These are phyloP conservation scores for Parnassius glacialis DNA, from an alignment of 2,888 invertebrate species.

Conservation along the genomic window DNA sequence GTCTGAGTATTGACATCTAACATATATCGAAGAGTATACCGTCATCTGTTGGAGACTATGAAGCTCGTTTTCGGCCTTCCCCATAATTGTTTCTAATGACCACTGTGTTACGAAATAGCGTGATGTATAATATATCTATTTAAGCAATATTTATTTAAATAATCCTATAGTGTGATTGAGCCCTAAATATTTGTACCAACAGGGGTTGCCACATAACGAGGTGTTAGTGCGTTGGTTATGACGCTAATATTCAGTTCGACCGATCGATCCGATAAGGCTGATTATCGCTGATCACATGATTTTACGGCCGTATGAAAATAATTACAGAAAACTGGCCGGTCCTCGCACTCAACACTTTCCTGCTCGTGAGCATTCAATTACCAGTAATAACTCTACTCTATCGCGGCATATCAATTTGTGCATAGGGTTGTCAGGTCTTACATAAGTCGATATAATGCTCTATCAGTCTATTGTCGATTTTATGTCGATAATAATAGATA, in stretches of 20 bases:
- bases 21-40: too few species aligned
- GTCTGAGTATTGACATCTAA: too few species aligned
- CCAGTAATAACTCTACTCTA: conserved; percentile 57
- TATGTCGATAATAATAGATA: background rate
- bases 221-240: conserved; percentile 17
- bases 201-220: conserved; percentile 11
- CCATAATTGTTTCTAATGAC: too few species aligned
- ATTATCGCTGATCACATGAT: conserved; percentile 48
- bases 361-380: conserved; percentile 70
- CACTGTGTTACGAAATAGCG: too few species aligned
- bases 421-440: conserved; percentile 41
- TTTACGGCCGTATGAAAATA: conserved; percentile 51
- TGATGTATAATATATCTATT: too few species aligned
- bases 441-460: background rate
- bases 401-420: conserved; percentile 66
- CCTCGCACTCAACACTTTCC: conserved; percentile 43
- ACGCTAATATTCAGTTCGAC: conserved; percentile 18
- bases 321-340: conserved; percentile 48
- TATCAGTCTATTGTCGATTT: conserved; percentile 31
- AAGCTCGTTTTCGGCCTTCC: too few species aligned
- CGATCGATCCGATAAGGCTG: conserved; percentile 47
- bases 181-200: too few species aligned
- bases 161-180: too few species aligned
- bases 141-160: too few species aligned
- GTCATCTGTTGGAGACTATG: too few species aligned